Percentiles rank a stretch among this genome's conserved stretches.
These are phyloP conservation scores for Calyptomena viridis DNA, from an alignment of 2,113 vertebrate genomes.

Conservation along the genomic window DNA sequence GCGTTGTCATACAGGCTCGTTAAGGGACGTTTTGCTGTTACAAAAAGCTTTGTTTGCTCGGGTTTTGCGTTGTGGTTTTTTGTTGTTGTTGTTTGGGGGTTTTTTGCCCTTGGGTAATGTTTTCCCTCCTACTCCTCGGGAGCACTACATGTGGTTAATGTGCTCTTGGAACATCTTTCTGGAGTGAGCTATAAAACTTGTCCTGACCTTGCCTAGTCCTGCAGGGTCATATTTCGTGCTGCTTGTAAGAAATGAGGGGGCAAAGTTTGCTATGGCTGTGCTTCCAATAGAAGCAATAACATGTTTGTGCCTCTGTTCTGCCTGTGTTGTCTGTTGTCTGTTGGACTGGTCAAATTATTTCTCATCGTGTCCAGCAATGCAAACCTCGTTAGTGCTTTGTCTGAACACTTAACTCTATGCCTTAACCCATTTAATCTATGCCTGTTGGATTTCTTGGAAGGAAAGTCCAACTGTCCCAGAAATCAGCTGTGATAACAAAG, in stretches of 20 bases:
- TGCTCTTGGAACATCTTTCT: neutral
- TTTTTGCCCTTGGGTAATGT: neutral
- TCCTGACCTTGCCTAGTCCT: neutral
- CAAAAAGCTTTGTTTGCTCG: neutral
- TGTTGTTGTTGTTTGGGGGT: neutral
- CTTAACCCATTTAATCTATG: neutral
- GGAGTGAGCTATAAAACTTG: neutral
- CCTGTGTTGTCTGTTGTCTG: neutral
- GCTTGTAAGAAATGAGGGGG: neutral
- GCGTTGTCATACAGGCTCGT: accelerated
- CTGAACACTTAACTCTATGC: accelerated
- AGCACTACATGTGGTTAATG: neutral
- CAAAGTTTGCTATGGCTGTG: accelerated
- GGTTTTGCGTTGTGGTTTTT: too few relatives aligned
- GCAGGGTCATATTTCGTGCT: accelerated
- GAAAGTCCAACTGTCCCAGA: neutral
- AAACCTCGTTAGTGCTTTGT: neutral
- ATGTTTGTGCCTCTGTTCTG: neutral
- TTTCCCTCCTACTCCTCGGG: neutral
- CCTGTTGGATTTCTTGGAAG: neutral
- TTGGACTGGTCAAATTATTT: neutral
- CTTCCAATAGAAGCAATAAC: neutral
- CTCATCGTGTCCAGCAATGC: neutral
- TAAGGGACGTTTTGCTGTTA: neutral
- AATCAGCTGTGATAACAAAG: neutral